Base-by-base conservation (phyloP, 2,113 vertebrate species). In the Cyprinus carpio region DNA sequence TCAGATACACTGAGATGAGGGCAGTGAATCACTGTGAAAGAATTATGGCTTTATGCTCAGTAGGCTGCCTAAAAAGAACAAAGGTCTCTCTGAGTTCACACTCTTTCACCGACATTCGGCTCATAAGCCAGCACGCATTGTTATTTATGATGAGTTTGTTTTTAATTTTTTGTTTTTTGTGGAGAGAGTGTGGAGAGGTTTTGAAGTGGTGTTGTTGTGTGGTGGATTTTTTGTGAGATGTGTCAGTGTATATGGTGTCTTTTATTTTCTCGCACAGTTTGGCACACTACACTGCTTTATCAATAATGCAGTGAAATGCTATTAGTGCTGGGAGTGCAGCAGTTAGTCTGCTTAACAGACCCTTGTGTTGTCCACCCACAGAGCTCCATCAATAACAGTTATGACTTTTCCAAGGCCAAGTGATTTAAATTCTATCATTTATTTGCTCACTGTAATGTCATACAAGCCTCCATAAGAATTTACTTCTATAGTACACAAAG, bases 191-290 rank as follows among this genome's bases (percentile, higher is more conserved):
- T 40, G 18, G 15, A 72, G 34, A 40, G 12, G 25, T 18, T 54
- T 46, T 31, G 75, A 67, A 69, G 4, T 58, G 23, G 58, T 54
- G 49, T 51, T 67, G 29, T 51, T 6, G 40, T n/a, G n/a, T n/a
- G 25, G 43, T 54, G 43, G 64, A 69, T 54, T 69, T 69, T 49
- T 82, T 82, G 37, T 31, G 80, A 82, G 80, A 29, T 18, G 25
- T 27, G 27, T 82, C 27, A 31, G 6, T 0, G 29, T 72, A 54
- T 82, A 71, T 58, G 65, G 23, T 58, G 81, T 74, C 20, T 58
- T 82, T 82, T 58, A 83, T 72, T 83, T 83, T 83, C 81, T 72
- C 31, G 4, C 81, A 72, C 67, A 58, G 31, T 83, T 83, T 83
- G 81, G 65, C 81, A 40, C 46, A 58, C 81, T 37, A 72, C 67